Conservation (phyloP, 2,888 invertebrate species). For the Ophion costatus region DNA sequence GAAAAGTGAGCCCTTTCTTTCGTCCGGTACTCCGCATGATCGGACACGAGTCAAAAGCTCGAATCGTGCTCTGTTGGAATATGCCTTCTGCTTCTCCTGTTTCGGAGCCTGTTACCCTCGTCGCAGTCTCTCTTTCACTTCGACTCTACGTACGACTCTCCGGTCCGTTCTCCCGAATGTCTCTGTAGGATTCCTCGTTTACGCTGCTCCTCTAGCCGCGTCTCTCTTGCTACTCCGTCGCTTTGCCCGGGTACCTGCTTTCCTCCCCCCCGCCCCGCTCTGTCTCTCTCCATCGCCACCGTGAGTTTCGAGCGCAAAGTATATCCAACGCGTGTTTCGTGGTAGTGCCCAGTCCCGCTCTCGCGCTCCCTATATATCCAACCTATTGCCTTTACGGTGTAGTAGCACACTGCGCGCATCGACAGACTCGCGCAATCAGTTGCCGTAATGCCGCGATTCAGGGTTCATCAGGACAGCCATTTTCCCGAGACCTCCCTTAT, state of each 20-base stretch:
- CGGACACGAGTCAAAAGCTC: background rate
- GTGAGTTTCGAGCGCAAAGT: conserved; percentile 22
- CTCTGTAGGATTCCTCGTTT: conserved; percentile 15
- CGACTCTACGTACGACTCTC: conserved; percentile 18
- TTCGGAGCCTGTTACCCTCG: background rate
- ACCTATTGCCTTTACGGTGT: conserved; percentile 39
- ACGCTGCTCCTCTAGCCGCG: background rate
- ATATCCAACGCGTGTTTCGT: conserved; percentile 22
- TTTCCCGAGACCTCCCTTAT: conserved; percentile 80
- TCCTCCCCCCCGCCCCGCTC: conserved; percentile 8
- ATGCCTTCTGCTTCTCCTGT: background rate
- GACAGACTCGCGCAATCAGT: conserved; percentile 78
- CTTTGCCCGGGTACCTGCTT: no score
- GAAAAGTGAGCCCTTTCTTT: background rate
- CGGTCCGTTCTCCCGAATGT: conserved; percentile 19
- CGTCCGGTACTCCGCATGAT: conserved; percentile 6
- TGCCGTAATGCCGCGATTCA: conserved; percentile 80
- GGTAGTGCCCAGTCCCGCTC: background rate
- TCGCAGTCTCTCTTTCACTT: conserved; percentile 9
- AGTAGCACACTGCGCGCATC: conserved; percentile 60
- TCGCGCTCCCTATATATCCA: conserved; percentile 29
- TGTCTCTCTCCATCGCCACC: conserved; percentile 41
- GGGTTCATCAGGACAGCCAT: conserved; percentile 80
- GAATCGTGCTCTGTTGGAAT: background rate
- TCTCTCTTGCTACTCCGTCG: no score